Evolutionary conservation across 2,888 invertebrate genomes (phyloP).

Genomic region (Neoitamus cyanurus): DNA sequence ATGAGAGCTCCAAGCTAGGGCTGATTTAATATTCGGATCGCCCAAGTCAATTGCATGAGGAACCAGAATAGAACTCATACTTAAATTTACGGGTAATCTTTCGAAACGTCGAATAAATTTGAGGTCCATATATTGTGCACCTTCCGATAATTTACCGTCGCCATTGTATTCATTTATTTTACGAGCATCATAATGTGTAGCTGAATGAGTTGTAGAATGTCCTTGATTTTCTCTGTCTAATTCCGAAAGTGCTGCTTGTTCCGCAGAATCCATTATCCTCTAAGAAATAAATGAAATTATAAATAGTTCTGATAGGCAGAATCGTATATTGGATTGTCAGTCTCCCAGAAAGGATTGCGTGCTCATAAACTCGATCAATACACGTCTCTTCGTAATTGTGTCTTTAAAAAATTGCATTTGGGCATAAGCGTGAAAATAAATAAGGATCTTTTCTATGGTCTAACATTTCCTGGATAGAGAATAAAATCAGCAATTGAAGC

Average conservation of each 20-base stretch:
- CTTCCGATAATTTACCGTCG: conserved; percentile 78
- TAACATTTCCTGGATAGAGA: too few species aligned
- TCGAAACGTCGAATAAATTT: conserved; percentile 86
- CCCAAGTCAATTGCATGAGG: conserved; percentile 69
- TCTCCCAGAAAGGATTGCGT: background rate
- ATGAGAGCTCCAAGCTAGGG: conserved; percentile 94
- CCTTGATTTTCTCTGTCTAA: conserved; percentile 70
- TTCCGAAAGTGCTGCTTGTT: conserved; percentile 84
- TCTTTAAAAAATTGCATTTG: background rate
- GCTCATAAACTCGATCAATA: background rate
- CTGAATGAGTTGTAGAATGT: conserved; percentile 61
- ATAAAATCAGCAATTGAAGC: too few species aligned
- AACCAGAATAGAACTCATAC: conserved; percentile 88
- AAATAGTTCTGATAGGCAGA: background rate
- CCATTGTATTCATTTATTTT: conserved; percentile 82
- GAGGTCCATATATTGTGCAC: conserved; percentile 77
- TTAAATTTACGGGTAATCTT: conserved; percentile 84
- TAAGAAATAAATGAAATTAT: conserved; percentile 63
- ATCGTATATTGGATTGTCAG: background rate
- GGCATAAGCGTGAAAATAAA: too few species aligned
- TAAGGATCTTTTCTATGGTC: too few species aligned
- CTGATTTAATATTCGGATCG: conserved; percentile 82
- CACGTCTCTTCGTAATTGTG: background rate
- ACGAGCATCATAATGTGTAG: conserved; percentile 79
- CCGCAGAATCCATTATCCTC: conserved; percentile 93